These are phyloP conservation scores for Neodiprion pinetum DNA, from an alignment of 1,140 invertebrate species.

Conservation along the genomic window DNA sequence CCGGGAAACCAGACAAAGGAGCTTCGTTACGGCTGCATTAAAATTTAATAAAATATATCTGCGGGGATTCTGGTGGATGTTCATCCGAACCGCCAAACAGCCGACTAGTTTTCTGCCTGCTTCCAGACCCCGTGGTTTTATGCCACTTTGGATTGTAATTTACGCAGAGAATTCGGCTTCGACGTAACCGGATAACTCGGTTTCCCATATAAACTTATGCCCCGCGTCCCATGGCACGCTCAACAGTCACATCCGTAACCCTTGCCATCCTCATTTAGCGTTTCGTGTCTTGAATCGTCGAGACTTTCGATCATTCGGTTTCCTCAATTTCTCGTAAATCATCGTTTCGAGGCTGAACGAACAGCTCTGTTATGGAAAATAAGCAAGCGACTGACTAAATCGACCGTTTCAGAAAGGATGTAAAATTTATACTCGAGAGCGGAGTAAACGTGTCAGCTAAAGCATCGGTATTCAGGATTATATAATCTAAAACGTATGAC, in stretches of 20 bases:
- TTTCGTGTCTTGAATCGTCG: neutral
- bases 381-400: too few relatives aligned
- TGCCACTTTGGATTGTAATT: too few relatives aligned
- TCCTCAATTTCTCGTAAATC: neutral
- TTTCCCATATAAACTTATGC: neutral
- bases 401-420: too few relatives aligned
- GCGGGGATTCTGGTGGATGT: neutral
- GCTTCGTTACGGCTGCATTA: neutral
- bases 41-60: constrained; percentile 6
- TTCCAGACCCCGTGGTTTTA: neutral
- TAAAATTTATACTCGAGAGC: too few relatives aligned
- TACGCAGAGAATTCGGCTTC: too few relatives aligned
- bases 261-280: neutral
- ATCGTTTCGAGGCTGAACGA: too few relatives aligned
- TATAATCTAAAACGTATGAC: too few relatives aligned
- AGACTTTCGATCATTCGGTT: neutral
- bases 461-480: too few relatives aligned
- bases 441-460: too few relatives aligned
- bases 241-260: too few relatives aligned
- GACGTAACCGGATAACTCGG: neutral
- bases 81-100: neutral
- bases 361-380: too few relatives aligned
- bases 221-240: too few relatives aligned
- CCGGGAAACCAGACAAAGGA: constrained; percentile 1
- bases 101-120: neutral